phyloP scores from a whole-genome alignment of 2,888 invertebrate species.

The Bruchidius siliquastri region DNA sequence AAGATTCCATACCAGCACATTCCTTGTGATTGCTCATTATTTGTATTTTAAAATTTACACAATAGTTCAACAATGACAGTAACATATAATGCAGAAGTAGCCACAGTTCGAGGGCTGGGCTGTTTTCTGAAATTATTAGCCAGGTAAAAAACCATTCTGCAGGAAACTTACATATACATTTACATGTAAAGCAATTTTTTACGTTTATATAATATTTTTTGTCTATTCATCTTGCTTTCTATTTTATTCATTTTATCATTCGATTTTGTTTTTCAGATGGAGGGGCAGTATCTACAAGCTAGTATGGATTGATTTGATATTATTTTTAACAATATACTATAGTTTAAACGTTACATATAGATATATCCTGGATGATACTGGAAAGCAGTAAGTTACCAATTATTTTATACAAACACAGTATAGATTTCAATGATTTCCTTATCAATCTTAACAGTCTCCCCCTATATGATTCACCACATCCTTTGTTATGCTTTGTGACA shows the following conservation, averaged over 20 bases:
- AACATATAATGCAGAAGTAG: slow-evolving; percentile 37
- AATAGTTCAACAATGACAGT: slow-evolving; percentile 31
- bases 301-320: slow-evolving; percentile 82
- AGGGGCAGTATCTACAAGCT: slow-evolving; percentile 92
- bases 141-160: slow-evolving; percentile 67
- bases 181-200: neutral
- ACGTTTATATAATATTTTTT: neutral
- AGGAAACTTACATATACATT: neutral
- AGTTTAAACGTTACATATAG: slow-evolving; percentile 74
- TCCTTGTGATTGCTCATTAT: slow-evolving; percentile 11
- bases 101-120: slow-evolving; percentile 63
- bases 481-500: no score
- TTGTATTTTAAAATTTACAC: neutral
- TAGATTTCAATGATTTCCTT: no score
- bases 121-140: slow-evolving; percentile 80
- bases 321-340: slow-evolving; percentile 77
- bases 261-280: slow-evolving; percentile 61
- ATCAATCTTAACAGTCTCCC: no score
- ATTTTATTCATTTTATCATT: neutral
- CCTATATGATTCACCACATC: no score
- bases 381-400: slow-evolving; percentile 59
- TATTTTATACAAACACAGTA: neutral
- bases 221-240: neutral
- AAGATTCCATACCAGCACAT: neutral
- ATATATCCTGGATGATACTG: slow-evolving; percentile 59